phyloP scores from a whole-genome alignment of 2,113 vertebrate species.

The Colistium nudipinnis region DNA sequence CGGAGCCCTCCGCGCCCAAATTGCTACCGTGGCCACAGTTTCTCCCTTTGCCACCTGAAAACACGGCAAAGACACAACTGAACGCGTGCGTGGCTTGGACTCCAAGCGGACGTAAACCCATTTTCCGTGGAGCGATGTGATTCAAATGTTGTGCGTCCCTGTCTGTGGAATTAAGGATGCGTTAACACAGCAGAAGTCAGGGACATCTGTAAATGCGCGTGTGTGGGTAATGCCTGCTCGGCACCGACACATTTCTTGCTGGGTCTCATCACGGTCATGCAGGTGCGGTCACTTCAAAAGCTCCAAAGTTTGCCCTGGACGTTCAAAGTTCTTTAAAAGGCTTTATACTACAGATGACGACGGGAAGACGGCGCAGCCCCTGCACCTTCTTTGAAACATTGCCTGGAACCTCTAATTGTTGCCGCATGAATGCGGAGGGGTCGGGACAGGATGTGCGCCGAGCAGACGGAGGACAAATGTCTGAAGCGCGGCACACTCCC shows the following conservation, averaged over 20 bases:
- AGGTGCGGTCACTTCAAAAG: background rate
- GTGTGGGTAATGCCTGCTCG: background rate
- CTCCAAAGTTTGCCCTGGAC: constrained; percentile 4
- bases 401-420: constrained; percentile 72
- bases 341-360: no score
- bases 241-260: background rate
- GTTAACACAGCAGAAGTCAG: no score
- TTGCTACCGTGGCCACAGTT: constrained; percentile 79
- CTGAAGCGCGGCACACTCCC: constrained; percentile 35
- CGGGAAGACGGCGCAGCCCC: constrained; percentile 57
- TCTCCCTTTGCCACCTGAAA: constrained; percentile 71
- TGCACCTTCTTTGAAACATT: constrained; percentile 64
- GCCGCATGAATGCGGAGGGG: constrained; percentile 54
- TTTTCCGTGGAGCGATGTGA: no score
- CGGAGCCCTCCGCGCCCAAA: constrained; percentile 65
- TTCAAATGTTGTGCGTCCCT: no score
- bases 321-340: no score
- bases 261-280: background rate
- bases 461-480: constrained; percentile 41
- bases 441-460: constrained; percentile 27
- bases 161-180: no score
- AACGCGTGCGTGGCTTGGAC: background rate
- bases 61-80: background rate
- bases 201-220: no score
- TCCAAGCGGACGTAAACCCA: background rate